Conservation (phyloP, 2,888 invertebrate species). For the Acanthococcus lagerstroemiae region DNA sequence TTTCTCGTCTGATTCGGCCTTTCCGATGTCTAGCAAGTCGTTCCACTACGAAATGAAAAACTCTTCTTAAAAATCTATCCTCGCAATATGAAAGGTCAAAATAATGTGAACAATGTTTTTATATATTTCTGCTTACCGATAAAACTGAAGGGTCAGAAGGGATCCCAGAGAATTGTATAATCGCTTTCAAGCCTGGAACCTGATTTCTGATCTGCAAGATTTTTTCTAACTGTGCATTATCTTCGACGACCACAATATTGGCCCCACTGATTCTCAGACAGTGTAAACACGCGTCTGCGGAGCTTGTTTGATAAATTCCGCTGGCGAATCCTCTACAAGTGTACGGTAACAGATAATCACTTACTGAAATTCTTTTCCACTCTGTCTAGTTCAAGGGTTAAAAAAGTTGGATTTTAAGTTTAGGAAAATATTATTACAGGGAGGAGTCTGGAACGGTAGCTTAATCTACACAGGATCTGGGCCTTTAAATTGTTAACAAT, state of each 20-base stretch:
- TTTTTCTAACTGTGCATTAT: constrained; percentile 75
- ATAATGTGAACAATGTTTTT: not conserved
- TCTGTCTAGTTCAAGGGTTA: too few relatives aligned
- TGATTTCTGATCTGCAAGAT: constrained; percentile 58
- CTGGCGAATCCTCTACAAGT: constrained; percentile 65
- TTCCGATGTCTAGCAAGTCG: constrained; percentile 64
- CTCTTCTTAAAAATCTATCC: too few relatives aligned
- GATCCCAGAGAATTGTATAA: constrained; percentile 56
- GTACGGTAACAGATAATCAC: too few relatives aligned
- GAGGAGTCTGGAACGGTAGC: too few relatives aligned
- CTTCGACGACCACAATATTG: constrained; percentile 80
- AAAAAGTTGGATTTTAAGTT: too few relatives aligned
- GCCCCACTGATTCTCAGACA: constrained; percentile 63
- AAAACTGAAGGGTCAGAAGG: constrained; percentile 49
- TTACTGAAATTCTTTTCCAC: too few relatives aligned
- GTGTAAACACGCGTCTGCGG: constrained; percentile 71
- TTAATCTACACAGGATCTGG: too few relatives aligned
- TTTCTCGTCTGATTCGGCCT: constrained; percentile 56
- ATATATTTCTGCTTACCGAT: constrained; percentile 43
- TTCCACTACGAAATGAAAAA: constrained; percentile 77
- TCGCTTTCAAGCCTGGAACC: constrained; percentile 65
- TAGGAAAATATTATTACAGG: too few relatives aligned
- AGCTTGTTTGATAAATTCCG: constrained; percentile 87
- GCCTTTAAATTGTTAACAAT: too few relatives aligned
- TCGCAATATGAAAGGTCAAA: constrained; percentile 31